A percentile compares a stretch with the other conserved stretches of the same genome.
phyloP scores from a whole-genome alignment of 2,113 vertebrate genomes.

The Fulmarus glacialis region DNA sequence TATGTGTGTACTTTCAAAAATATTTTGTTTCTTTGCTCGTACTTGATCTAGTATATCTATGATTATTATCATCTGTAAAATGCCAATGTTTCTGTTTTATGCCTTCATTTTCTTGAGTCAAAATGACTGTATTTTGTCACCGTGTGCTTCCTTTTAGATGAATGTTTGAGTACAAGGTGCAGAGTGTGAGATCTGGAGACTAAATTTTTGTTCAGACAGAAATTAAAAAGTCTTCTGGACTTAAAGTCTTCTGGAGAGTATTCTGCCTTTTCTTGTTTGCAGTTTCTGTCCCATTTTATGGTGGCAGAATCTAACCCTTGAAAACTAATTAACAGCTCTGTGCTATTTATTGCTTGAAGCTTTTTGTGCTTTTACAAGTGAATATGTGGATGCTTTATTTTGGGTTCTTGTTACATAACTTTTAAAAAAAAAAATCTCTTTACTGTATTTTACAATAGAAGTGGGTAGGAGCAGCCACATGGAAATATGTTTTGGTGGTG shows the following conservation, averaged over 20 bases:
- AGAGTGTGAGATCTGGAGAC: not conserved
- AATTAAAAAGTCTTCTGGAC: too few relatives aligned
- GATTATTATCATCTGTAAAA: not conserved
- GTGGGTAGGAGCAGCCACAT: not conserved
- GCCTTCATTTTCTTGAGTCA: not conserved
- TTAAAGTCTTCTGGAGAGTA: not conserved
- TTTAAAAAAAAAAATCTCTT: not conserved
- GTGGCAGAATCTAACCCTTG: not conserved
- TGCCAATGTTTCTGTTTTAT: not conserved
- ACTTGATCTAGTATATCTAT: not conserved
- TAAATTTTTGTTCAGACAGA: not conserved
- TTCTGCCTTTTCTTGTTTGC: not conserved
- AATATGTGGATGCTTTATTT: not conserved
- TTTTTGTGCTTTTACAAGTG: not conserved
- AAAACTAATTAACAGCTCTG: not conserved
- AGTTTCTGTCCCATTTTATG: not conserved
- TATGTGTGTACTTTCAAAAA: not conserved
- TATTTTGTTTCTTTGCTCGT: not conserved
- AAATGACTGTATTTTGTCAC: not conserved
- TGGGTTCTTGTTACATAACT: not conserved
- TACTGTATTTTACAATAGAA: not conserved
- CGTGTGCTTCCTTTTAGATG: rapidly evolving
- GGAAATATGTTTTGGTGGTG: not conserved
- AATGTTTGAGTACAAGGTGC: not conserved
- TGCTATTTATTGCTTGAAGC: not conserved